A percentile compares a stretch with the other conserved stretches of the same genome.
These are phyloP conservation scores for Syritta pipiens DNA, from an alignment of 2,888 invertebrate species.

Conservation along the genomic window DNA sequence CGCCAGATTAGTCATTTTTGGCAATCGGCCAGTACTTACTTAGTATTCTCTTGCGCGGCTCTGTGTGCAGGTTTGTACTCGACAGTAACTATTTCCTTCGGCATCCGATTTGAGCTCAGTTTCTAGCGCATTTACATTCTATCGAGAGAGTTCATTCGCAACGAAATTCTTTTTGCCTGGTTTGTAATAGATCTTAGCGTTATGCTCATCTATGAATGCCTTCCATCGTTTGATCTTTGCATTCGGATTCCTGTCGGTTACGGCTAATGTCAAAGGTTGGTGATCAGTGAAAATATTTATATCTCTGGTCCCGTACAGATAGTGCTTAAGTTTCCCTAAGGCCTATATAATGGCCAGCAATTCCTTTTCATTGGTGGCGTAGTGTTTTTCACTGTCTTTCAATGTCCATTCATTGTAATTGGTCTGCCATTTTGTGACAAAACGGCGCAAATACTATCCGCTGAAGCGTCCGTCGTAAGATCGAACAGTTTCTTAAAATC, in stretches of 20 bases:
- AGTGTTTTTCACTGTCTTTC: slow-evolving; percentile 60
- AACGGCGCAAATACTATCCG: slow-evolving; percentile 63
- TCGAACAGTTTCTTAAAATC: slow-evolving; percentile 52
- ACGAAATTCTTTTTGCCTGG: slow-evolving; percentile 75
- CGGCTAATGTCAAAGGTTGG: slow-evolving; percentile 59
- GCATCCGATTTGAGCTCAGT: not conserved
- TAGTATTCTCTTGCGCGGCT: too few species aligned
- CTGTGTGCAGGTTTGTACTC: too few species aligned
- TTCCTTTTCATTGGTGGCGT: slow-evolving; percentile 74
- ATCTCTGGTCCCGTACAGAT: slow-evolving; percentile 73
- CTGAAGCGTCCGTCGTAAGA: slow-evolving; percentile 72
- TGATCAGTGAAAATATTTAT: slow-evolving; percentile 63
- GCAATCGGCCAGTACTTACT: slow-evolving; percentile 28
- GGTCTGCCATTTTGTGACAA: slow-evolving; percentile 71
- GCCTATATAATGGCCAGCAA: slow-evolving; percentile 75
- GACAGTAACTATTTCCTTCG: too few species aligned
- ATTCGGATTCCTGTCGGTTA: slow-evolving; percentile 63
- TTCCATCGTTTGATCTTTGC: slow-evolving; percentile 54
- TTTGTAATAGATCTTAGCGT: slow-evolving; percentile 72
- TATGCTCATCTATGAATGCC: slow-evolving; percentile 44
- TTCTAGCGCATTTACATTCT: slow-evolving; percentile 4
- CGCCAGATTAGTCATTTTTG: slow-evolving; percentile 45
- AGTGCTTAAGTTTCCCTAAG: slow-evolving; percentile 74
- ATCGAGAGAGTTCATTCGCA: slow-evolving; percentile 33
- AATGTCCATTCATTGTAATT: slow-evolving; percentile 71